A percentile compares a stretch with the other conserved stretches of the same genome.
Conservation (phyloP, 2,888 invertebrate species). For the Chymomyza caudatula region DNA sequence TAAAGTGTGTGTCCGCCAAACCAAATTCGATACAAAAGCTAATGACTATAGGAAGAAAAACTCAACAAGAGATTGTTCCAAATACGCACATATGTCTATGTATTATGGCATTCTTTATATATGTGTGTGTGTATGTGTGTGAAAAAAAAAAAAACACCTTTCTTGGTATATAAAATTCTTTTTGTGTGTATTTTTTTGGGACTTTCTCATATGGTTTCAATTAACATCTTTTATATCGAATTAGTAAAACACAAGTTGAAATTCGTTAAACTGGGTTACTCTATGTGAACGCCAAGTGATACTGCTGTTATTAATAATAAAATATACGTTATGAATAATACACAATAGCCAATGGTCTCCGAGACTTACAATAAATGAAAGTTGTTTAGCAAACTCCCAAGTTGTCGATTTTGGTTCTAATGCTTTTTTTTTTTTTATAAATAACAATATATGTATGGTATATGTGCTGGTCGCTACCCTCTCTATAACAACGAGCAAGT, state of each 20-base stretch:
- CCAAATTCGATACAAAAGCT: conserved; percentile 1
- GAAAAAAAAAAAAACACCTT: background rate
- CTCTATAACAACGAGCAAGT: background rate
- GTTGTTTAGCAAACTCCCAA: background rate
- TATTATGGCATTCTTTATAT: background rate
- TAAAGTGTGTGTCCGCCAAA: background rate
- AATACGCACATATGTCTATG: background rate
- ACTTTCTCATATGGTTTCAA: conserved; percentile 57
- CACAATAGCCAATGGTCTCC: too few relatives aligned
- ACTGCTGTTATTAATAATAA: too few relatives aligned
- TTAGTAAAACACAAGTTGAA: conserved; percentile 18
- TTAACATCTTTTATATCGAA: conserved; percentile 46
- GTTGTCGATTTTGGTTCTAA: background rate
- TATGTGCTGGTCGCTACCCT: background rate
- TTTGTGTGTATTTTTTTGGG: conserved; percentile 5
- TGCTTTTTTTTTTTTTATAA: background rate
- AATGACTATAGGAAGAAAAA: background rate
- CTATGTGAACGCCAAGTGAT: too few relatives aligned
- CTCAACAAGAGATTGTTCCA: background rate
- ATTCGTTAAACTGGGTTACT: background rate
- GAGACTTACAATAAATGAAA: background rate
- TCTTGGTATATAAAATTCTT: background rate
- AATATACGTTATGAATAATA: too few relatives aligned
- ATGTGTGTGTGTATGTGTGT: conserved; percentile 10
- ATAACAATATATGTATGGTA: too few relatives aligned